Percentiles rank a stretch among this genome's conserved stretches.
Conservation (phyloP, 2,888 invertebrate species). For the Agapostemon virescens region DNA sequence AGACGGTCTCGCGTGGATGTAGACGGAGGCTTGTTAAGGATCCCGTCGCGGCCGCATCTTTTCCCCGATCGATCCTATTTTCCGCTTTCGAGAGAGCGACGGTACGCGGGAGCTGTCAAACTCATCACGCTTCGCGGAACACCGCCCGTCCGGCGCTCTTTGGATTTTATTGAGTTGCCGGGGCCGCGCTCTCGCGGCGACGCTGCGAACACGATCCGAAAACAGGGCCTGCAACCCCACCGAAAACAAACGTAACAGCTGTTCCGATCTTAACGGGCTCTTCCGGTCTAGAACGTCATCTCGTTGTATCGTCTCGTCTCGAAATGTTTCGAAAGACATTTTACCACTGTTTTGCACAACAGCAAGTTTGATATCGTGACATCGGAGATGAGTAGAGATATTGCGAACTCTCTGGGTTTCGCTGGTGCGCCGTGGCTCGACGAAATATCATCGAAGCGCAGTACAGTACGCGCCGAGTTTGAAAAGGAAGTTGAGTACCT, state of each 20-base stretch:
- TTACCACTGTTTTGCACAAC: no score
- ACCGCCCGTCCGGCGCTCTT: slow-evolving; percentile 67
- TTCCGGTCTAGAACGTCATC: not conserved
- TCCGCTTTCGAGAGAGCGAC: slow-evolving; percentile 39
- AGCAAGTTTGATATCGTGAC: no score
- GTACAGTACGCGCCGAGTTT: no score
- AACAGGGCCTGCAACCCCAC: slow-evolving; percentile 43
- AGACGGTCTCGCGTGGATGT: slow-evolving; percentile 63
- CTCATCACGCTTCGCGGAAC: slow-evolving; percentile 71
- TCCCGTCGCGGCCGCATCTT: slow-evolving; percentile 59
- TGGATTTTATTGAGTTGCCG: slow-evolving; percentile 60
- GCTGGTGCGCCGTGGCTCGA: no score
- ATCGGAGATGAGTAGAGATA: no score
- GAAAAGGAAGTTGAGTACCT: no score
- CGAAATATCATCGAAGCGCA: no score
- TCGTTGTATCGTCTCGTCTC: no score
- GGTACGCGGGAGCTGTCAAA: slow-evolving; percentile 71
- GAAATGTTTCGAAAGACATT: no score
- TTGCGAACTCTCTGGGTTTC: no score
- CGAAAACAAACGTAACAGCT: slow-evolving; percentile 27
- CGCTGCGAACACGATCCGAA: slow-evolving; percentile 16
- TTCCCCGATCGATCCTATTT: slow-evolving; percentile 42
- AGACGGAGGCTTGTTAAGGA: slow-evolving; percentile 59
- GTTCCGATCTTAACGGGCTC: not conserved
- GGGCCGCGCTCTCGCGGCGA: slow-evolving; percentile 35